Percentiles rank a stretch among this genome's conserved stretches.
phyloP scores from a whole-genome alignment of 2,797 vertebrate genomes.

The Macropodus opercularis region DNA sequence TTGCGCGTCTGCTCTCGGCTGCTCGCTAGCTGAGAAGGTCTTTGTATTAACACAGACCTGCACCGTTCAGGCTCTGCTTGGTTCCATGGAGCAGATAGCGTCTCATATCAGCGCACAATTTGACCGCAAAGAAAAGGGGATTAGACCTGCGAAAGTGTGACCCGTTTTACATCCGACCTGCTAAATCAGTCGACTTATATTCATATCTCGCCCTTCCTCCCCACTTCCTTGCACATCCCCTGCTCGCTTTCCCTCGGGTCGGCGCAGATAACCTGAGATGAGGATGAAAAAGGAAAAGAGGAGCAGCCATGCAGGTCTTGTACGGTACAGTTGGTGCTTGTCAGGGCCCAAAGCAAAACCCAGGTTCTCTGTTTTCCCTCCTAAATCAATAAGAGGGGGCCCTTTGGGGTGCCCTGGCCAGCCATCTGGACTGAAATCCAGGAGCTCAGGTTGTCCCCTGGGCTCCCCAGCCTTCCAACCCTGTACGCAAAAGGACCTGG shows the following conservation, averaged over 20 bases:
- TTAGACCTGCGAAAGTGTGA: slow-evolving; percentile 74
- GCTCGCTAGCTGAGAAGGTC: slow-evolving; percentile 60
- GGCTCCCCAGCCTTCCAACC: slow-evolving; percentile 68
- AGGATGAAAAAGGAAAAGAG: slow-evolving; percentile 39
- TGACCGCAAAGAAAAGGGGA: slow-evolving; percentile 69
- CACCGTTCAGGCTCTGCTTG: slow-evolving; percentile 69
- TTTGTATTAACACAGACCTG: slow-evolving; percentile 77
- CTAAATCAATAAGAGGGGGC: slow-evolving; percentile 80
- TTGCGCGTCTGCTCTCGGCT: slow-evolving; percentile 65
- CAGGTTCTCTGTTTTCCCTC: slow-evolving; percentile 78
- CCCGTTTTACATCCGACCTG: slow-evolving; percentile 73
- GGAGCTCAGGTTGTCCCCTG: slow-evolving; percentile 90
- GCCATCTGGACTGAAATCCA: slow-evolving; percentile 83
- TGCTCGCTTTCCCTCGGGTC: slow-evolving; percentile 32
- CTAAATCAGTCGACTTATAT: slow-evolving; percentile 74
- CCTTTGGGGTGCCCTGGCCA: slow-evolving; percentile 67
- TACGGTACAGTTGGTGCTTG: slow-evolving; percentile 61
- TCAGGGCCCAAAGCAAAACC: slow-evolving; percentile 64
- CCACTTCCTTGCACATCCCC: slow-evolving; percentile 34
- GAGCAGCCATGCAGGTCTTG: slow-evolving; percentile 72
- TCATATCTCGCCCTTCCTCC: slow-evolving; percentile 58
- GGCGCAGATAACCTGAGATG: slow-evolving; percentile 68
- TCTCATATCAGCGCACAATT: slow-evolving; percentile 73
- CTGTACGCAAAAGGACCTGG: slow-evolving; percentile 77
- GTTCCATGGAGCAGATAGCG: slow-evolving; percentile 60